phyloP scores from a whole-genome alignment of 2,113 vertebrate species.

The Neolamprologus tretocephalus region DNA sequence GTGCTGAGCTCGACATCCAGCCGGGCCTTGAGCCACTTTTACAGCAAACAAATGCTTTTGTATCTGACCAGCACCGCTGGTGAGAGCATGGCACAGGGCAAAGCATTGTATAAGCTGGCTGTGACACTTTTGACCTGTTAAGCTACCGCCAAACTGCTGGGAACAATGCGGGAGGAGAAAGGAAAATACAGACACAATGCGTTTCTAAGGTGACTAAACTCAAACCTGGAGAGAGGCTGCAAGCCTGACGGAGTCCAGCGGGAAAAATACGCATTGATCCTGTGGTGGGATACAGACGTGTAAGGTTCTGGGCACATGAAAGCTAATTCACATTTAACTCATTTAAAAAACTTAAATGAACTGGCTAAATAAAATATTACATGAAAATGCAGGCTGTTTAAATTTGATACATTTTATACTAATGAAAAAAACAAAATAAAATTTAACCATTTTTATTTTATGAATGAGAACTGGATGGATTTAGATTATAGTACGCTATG shows the following conservation, averaged over 20 bases:
- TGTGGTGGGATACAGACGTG: not conserved
- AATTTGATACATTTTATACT: not conserved
- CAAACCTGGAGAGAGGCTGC: slow-evolving; percentile 9
- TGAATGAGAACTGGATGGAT: not conserved
- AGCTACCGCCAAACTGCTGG: slow-evolving; percentile 52
- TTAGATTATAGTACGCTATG: not conserved
- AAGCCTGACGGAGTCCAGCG: not conserved
- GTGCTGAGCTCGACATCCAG: not conserved
- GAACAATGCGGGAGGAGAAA: slow-evolving; percentile 9
- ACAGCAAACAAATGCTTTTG: slow-evolving; percentile 6
- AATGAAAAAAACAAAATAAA: not conserved
- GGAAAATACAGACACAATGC: slow-evolving; percentile 24
- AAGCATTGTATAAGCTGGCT: slow-evolving; percentile 7
- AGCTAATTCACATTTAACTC: not conserved
- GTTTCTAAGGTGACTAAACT: slow-evolving; percentile 53
- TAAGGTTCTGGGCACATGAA: not conserved
- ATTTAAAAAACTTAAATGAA: not conserved
- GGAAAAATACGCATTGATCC: not conserved
- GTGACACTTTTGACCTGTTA: slow-evolving; percentile 48
- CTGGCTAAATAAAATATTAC: not conserved
- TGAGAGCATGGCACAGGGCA: not conserved
- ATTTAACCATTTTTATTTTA: not conserved
- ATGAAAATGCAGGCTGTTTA: not conserved
- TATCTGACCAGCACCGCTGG: not conserved
- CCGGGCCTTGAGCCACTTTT: not conserved